Conservation (phyloP, 2,113 vertebrate species). For the Gymnobelideus leadbeateri region DNA sequence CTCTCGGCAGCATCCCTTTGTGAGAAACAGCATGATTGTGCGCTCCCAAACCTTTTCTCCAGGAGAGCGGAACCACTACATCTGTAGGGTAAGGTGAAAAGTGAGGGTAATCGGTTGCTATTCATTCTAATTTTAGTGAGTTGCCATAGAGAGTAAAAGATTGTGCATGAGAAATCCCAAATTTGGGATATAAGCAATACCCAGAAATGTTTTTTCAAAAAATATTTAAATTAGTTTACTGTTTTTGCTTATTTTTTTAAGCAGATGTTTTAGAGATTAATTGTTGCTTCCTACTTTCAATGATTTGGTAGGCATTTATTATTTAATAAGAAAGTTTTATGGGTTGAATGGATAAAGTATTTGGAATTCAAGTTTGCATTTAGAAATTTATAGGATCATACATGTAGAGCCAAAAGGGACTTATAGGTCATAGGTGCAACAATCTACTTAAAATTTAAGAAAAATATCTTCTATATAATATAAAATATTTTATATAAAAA, state of each 20-base stretch:
- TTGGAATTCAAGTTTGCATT: background rate
- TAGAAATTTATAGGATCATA: constrained; percentile 30
- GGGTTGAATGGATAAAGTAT: background rate
- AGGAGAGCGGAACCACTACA: constrained; percentile 89
- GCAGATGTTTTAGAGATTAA: background rate
- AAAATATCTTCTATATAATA: background rate
- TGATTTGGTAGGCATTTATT: background rate
- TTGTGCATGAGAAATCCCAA: background rate
- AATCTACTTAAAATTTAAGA: background rate
- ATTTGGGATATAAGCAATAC: background rate
- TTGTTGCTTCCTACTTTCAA: background rate
- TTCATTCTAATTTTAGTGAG: constrained; percentile 63
- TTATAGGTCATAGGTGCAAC: background rate
- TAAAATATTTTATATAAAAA: background rate
- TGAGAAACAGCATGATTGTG: constrained; percentile 89
- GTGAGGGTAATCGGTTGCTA: constrained; percentile 36
- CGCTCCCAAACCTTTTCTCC: constrained; percentile 92
- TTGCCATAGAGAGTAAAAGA: constrained; percentile 46
- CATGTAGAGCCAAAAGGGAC: background rate
- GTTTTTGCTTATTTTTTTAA: background rate
- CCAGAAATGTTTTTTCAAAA: background rate
- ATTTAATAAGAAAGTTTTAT: background rate
- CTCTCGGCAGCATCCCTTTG: constrained; percentile 83
- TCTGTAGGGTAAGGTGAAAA: constrained; percentile 88
- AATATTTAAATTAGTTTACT: background rate